These are phyloP conservation scores for Macrochelys suwanniensis DNA, from an alignment of 2,797 vertebrate species.

Conservation along the genomic window DNA sequence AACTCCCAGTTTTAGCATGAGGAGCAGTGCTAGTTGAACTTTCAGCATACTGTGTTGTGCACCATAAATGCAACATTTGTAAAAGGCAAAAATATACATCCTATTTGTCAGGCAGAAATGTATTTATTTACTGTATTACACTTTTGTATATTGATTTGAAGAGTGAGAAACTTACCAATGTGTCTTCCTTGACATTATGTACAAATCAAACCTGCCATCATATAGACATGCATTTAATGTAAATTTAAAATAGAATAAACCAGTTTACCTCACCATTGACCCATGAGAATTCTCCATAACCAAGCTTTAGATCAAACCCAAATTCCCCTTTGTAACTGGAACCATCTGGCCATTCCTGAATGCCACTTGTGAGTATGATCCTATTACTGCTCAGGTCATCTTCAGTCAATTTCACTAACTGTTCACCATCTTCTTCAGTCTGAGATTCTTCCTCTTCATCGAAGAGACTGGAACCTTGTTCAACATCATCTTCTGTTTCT, in stretches of 20 bases:
- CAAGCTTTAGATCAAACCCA: constrained; percentile 84
- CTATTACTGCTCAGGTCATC: constrained; percentile 10
- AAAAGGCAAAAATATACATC: neutral
- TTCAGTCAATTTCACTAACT: neutral
- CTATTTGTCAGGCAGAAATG: neutral
- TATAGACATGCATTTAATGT: neutral
- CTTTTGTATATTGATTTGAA: neutral
- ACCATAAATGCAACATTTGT: too few species aligned
- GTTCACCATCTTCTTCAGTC: neutral
- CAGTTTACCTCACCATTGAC: constrained; percentile 82
- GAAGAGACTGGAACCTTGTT: neutral
- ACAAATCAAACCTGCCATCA: neutral
- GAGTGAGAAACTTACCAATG: neutral
- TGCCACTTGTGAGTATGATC: constrained; percentile 24
- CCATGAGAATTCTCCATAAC: constrained; percentile 83
- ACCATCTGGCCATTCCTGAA: constrained; percentile 86
- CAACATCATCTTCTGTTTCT: neutral
- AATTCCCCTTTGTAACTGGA: constrained; percentile 86
- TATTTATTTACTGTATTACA: neutral
- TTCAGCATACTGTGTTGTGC: too few species aligned
- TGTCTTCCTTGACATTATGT: neutral
- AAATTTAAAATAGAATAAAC: neutral
- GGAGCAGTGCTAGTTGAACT: neutral
- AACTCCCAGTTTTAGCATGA: neutral
- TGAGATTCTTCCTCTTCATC: neutral